Percentiles rank a stretch among this genome's conserved stretches.
Conservation (phyloP, 1,140 invertebrate species). For the Papilio polytes region DNA sequence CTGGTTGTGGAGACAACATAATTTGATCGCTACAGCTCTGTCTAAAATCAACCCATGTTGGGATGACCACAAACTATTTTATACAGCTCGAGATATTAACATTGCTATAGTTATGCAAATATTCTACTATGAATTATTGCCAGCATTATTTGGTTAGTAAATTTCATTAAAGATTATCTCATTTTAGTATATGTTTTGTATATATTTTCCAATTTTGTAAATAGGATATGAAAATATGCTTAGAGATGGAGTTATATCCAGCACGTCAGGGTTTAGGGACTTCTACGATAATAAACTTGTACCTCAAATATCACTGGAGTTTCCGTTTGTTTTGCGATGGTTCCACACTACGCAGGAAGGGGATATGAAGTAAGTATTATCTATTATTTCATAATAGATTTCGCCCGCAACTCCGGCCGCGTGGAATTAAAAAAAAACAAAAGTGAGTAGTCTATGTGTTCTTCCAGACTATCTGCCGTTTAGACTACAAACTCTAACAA, state of each 20-base stretch:
- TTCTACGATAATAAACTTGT: slow-evolving; percentile 53
- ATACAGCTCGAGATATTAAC: slow-evolving; percentile 87
- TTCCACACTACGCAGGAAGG: slow-evolving; percentile 59
- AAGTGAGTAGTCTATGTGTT: too few species aligned
- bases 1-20: slow-evolving; percentile 88
- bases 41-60: slow-evolving; percentile 86
- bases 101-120: slow-evolving; percentile 86
- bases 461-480: too few species aligned
- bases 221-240: slow-evolving; percentile 59
- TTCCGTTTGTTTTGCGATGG: slow-evolving; percentile 55
- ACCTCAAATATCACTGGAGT: slow-evolving; percentile 59
- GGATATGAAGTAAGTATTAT: slow-evolving; percentile 53
- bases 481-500: too few species aligned
- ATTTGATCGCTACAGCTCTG: slow-evolving; percentile 85
- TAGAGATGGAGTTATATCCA: slow-evolving; percentile 48
- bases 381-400: too few species aligned
- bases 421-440: too few species aligned
- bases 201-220: background rate
- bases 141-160: slow-evolving; percentile 81
- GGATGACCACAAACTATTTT: slow-evolving; percentile 86
- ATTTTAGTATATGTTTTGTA: too few species aligned
- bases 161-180: too few species aligned
- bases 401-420: too few species aligned
- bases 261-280: slow-evolving; percentile 54
- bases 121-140: slow-evolving; percentile 86